Evolutionary conservation across 2,888 invertebrate species (phyloP).

Genomic region (Panzeria rudis): DNA sequence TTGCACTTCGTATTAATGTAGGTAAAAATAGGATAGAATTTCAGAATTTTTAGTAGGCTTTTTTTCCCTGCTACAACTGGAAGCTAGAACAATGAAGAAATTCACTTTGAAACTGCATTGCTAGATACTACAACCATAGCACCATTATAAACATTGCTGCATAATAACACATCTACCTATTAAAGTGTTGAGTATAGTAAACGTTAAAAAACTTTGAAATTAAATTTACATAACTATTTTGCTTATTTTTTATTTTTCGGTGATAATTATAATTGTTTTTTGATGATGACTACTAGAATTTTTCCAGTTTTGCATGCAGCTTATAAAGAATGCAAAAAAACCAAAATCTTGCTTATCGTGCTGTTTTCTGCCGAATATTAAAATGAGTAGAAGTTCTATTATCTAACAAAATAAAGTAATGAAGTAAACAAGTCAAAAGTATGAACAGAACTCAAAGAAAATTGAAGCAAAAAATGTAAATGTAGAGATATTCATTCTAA

Average conservation of each 20-base stretch:
- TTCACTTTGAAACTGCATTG: too few species aligned
- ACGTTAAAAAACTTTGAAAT: too few species aligned
- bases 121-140: too few species aligned
- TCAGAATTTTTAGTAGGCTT: too few species aligned
- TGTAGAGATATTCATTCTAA: not conserved
- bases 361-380: not conserved
- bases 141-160: too few species aligned
- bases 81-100: too few species aligned
- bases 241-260: not conserved
- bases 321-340: conserved; percentile 51
- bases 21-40: too few species aligned
- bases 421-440: not conserved
- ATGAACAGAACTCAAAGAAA: not conserved
- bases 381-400: conserved; percentile 43
- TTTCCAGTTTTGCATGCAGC: conserved; percentile 32
- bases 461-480: not conserved
- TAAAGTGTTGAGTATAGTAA: too few species aligned
- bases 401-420: conserved; percentile 36
- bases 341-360: not conserved
- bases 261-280: conserved; percentile 13
- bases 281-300: conserved; percentile 7
- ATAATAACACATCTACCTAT: too few species aligned
- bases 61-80: too few species aligned
- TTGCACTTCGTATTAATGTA: too few species aligned
- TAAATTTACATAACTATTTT: not conserved